These are phyloP conservation scores for Diploscapter pachys DNA, from an alignment of 1,140 invertebrate species.

Conservation along the genomic window DNA sequence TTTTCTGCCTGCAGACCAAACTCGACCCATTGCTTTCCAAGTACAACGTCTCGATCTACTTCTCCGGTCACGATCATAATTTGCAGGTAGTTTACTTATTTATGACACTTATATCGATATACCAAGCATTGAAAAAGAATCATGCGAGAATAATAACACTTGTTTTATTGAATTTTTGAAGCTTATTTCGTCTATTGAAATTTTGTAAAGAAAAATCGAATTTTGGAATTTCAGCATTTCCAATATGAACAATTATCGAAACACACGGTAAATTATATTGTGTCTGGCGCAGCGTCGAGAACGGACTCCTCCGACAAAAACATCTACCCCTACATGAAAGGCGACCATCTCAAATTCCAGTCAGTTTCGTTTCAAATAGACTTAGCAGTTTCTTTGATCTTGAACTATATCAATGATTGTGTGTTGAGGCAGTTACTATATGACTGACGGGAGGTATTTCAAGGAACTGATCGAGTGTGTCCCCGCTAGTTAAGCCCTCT, in stretches of 20 bases:
- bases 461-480: too few relatives aligned
- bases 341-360: constrained; percentile 29
- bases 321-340: constrained; percentile 12
- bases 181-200: background rate
- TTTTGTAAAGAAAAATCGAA: background rate
- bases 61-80: constrained; percentile 64
- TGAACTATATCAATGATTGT: too few relatives aligned
- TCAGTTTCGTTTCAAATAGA: constrained; percentile 1
- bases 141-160: background rate
- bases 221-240: constrained; percentile 17
- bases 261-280: constrained; percentile 46
- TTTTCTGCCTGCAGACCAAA: constrained; percentile 59
- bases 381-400: background rate
- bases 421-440: too few relatives aligned
- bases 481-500: too few relatives aligned
- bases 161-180: background rate
- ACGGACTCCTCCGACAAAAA: constrained; percentile 41
- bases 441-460: too few relatives aligned
- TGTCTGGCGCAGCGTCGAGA: constrained; percentile 47
- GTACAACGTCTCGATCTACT: constrained; percentile 62
- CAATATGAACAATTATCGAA: constrained; percentile 3
- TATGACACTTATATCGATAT: background rate
- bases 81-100: constrained; percentile 24
- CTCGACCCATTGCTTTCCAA: constrained; percentile 62
- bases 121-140: background rate